These are phyloP conservation scores for Sturnus vulgaris DNA, from an alignment of 2,113 vertebrate genomes.

Conservation along the genomic window DNA sequence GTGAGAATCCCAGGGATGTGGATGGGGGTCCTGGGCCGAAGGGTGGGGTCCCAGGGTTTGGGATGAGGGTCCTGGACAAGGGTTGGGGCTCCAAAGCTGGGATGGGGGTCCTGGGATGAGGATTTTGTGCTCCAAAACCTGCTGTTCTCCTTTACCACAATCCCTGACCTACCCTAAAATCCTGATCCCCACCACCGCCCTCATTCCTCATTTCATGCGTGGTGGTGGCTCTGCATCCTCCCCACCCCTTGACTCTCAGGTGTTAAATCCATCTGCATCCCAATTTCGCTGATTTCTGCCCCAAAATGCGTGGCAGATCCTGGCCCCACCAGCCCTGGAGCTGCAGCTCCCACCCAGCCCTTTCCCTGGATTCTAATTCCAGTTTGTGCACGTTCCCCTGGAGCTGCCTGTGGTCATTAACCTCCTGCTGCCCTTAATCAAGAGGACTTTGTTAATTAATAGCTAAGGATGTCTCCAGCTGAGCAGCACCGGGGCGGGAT, in stretches of 20 bases:
- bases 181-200: rapidly evolving
- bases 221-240: rapidly evolving
- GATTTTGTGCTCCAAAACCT: neutral
- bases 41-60: too few relatives aligned
- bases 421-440: neutral
- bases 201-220: neutral
- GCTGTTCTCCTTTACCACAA: neutral
- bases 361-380: neutral
- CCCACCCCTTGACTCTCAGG: neutral
- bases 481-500: neutral
- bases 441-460: neutral
- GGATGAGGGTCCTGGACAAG: neutral
- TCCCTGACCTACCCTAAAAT: neutral
- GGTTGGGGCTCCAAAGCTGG: neutral
- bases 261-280: neutral
- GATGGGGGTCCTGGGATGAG: neutral
- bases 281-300: rapidly evolving
- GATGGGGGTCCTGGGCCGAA: neutral
- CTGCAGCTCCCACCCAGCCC: neutral
- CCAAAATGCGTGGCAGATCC: neutral
- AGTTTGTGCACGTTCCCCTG: neutral
- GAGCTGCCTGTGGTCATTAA: neutral
- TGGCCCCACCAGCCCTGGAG: rapidly evolving
- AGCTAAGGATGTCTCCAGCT: neutral
- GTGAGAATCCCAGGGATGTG: neutral